Conservation (phyloP, 2,797 vertebrate species). For the Carcharodon carcharias region DNA sequence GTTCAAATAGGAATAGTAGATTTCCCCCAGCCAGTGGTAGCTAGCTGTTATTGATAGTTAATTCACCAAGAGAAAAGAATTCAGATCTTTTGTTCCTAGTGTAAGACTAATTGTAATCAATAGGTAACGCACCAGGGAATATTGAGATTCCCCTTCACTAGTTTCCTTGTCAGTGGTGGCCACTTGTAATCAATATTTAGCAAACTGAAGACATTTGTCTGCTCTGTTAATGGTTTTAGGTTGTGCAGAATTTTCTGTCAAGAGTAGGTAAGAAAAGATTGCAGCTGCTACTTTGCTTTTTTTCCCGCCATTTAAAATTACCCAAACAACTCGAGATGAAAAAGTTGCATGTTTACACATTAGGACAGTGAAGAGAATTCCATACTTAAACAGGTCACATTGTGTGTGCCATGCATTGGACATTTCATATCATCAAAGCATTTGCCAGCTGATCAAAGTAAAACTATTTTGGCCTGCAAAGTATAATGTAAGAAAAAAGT, state of each 20-base stretch:
- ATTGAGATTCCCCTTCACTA: conserved; percentile 15
- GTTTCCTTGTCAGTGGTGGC: conserved; percentile 21
- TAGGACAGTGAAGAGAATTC: conserved; percentile 22
- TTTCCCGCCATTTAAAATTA: background rate
- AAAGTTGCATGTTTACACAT: background rate
- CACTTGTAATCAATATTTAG: conserved; percentile 21
- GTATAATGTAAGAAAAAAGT: background rate
- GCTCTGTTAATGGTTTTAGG: background rate
- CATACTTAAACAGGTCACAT: background rate
- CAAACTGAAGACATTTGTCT: conserved; percentile 27
- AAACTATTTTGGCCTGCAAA: background rate
- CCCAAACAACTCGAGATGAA: background rate
- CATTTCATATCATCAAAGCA: background rate
- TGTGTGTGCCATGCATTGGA: background rate
- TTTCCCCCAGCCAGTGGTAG: conserved; percentile 21
- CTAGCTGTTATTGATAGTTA: conserved; percentile 31
- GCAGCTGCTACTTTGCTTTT: background rate
- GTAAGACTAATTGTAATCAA: conserved; percentile 35
- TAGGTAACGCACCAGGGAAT: conserved; percentile 31
- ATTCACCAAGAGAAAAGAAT: conserved; percentile 27
- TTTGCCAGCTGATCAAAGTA: background rate
- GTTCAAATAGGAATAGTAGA: conserved; percentile 10
- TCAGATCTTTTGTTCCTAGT: conserved; percentile 8
- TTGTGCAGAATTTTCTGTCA: conserved; percentile 17
- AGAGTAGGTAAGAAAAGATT: background rate